Evolutionary conservation across 2,797 vertebrate genomes (phyloP), one percentile per base, ranked within the genome.

Genomic region (Cyprinodon diabolis): DNA sequence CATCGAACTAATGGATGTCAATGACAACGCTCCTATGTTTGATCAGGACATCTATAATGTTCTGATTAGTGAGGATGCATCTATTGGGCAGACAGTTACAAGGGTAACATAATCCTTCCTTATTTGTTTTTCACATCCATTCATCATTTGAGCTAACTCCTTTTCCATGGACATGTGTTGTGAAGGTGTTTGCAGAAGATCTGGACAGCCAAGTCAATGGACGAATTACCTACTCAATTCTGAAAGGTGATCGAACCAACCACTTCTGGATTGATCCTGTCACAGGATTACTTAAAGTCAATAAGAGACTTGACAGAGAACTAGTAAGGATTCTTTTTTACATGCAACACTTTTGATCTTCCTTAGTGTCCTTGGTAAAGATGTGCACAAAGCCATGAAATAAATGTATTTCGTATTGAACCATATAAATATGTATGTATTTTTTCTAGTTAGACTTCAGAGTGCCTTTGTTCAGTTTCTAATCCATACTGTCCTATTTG

Each of bases 221-320:
- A 70, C 92, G 88, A 70, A 97, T 99, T 89, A 97, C 93, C 81
- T 99, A 98, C 62, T 90, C 97, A 0, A 97, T 99, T 79, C 91
- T 95, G 87, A 97, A 95, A 67, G 98, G 98, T 63, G 98, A 99
- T 88, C 96, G 95, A 21, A 96, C 94, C 87, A 97, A 96, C 90
- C 96, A 97, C 49, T 99, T 99, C 90, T 96, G 96, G 85, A 96
- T 99, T 73, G 97, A 99, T 89, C 95, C 96, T 8, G 87, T 95
- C 4, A 93, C 93, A 4, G 98, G 98, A 76, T 95, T 97, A 88
- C 94, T 99, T 82, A 98, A 96, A 92, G 97, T 99, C 88, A 97
- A 97, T 84, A 98, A 96, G 87, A 94, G 93, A 81, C 95, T 99
- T 40, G 97, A 99, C 92, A 94, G 98, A 91, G 98, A 99, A 87